A percentile compares a stretch with the other conserved stretches of the same genome.
Conservation (phyloP, 2,797 vertebrate species). For the Microctenopoma lineatum region DNA sequence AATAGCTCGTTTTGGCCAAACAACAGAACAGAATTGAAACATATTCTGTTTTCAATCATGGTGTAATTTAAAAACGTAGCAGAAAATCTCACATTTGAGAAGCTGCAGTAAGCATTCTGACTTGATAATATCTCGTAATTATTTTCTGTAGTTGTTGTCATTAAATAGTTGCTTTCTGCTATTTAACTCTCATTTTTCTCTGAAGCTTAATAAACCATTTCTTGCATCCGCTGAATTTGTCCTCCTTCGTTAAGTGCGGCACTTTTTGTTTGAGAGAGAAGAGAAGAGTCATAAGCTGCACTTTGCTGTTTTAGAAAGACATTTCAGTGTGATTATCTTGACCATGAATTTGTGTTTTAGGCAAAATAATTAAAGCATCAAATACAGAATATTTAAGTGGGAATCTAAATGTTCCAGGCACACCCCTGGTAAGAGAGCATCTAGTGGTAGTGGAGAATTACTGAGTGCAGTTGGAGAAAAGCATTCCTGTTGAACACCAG, state of each 20-base stretch:
- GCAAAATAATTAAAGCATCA: neutral
- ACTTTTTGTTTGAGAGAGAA: neutral
- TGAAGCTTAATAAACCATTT: neutral
- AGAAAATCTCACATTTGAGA: neutral
- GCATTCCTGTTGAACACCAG: conserved; percentile 41
- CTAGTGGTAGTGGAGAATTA: conserved; percentile 23
- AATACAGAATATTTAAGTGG: too few relatives aligned
- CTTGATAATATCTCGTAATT: neutral
- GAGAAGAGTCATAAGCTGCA: neutral
- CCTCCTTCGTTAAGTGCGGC: too few relatives aligned
- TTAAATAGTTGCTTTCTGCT: neutral
- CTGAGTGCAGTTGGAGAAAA: conserved; percentile 33
- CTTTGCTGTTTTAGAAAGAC: neutral
- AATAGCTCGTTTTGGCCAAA: neutral
- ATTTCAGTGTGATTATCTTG: neutral
- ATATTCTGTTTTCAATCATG: neutral
- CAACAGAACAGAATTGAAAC: neutral
- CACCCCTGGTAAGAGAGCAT: conserved; percentile 10
- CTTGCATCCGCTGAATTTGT: too few relatives aligned
- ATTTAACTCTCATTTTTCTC: neutral
- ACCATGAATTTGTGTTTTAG: neutral
- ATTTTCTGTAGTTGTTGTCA: neutral
- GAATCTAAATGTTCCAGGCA: conserved; percentile 10
- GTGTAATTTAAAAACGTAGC: neutral
- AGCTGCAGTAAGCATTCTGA: neutral